Conservation (phyloP, 2,113 vertebrate genomes). For the Gallinago media region DNA sequence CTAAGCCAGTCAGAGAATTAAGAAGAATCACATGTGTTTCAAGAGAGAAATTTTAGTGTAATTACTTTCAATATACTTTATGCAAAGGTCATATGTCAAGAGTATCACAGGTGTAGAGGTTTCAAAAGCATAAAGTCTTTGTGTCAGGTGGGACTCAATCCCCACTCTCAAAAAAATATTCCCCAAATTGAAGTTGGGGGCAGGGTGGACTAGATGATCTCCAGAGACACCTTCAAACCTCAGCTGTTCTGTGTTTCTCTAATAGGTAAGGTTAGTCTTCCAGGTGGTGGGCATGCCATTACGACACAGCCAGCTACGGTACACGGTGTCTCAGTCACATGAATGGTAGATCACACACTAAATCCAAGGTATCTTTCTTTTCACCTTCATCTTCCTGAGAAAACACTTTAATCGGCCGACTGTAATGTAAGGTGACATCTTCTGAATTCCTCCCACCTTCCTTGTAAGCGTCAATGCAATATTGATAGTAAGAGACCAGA, state of each 20-base stretch:
- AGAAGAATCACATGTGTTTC: neutral
- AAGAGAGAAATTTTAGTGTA: neutral
- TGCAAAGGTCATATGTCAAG: neutral
- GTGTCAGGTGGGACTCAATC: neutral
- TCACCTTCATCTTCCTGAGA: neutral
- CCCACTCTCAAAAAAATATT: neutral
- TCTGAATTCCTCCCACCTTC: neutral
- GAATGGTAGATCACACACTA: neutral
- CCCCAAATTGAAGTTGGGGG: neutral
- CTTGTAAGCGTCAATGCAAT: neutral
- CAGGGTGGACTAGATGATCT: neutral
- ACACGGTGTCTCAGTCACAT: rapidly evolving
- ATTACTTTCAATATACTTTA: neutral
- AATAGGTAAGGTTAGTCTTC: neutral
- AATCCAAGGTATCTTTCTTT: neutral
- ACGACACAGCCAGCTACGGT: neutral
- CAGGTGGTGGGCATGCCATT: neutral
- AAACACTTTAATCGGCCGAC: neutral
- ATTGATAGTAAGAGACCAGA: neutral
- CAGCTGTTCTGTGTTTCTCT: neutral
- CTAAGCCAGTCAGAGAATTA: neutral
- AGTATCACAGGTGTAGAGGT: neutral
- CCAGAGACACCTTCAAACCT: neutral
- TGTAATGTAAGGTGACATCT: neutral
- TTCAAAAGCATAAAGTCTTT: neutral